These are phyloP conservation scores for Mesitornis unicolor DNA, from an alignment of 2,113 vertebrate species.

Conservation along the genomic window DNA sequence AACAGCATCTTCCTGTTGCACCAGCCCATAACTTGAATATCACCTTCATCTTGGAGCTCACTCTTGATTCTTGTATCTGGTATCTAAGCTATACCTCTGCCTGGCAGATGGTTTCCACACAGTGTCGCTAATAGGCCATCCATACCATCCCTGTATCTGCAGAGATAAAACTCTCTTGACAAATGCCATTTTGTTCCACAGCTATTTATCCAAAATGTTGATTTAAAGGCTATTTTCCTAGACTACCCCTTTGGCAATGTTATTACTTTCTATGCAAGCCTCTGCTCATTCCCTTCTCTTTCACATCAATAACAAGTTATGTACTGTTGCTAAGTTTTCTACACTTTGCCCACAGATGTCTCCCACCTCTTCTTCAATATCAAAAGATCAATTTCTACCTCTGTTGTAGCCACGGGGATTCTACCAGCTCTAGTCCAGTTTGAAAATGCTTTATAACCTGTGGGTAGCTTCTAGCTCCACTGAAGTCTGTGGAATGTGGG, in stretches of 20 bases:
- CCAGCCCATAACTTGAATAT: neutral
- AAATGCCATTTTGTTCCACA: conserved; percentile 8
- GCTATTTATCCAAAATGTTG: neutral
- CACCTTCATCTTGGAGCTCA: neutral
- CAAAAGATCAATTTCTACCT: neutral
- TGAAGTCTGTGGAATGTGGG: neutral
- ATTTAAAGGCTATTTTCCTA: neutral
- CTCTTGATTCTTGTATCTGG: neutral
- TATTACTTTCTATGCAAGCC: neutral
- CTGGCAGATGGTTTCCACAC: neutral
- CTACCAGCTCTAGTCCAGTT: neutral
- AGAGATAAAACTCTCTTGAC: conserved; percentile 35
- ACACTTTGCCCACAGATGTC: neutral
- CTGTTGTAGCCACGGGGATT: neutral
- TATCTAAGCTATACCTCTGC: neutral
- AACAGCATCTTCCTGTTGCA: neutral
- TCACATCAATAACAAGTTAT: neutral
- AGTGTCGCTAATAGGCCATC: neutral
- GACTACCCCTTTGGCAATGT: neutral
- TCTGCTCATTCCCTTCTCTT: neutral
- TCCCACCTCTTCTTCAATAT: conserved; percentile 9
- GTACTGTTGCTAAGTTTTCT: neutral
- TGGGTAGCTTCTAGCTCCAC: neutral
- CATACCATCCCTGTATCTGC: neutral
- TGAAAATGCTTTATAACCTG: neutral